Conservation (phyloP, 2,888 invertebrate species). For the Dolichopus griseipennis region DNA sequence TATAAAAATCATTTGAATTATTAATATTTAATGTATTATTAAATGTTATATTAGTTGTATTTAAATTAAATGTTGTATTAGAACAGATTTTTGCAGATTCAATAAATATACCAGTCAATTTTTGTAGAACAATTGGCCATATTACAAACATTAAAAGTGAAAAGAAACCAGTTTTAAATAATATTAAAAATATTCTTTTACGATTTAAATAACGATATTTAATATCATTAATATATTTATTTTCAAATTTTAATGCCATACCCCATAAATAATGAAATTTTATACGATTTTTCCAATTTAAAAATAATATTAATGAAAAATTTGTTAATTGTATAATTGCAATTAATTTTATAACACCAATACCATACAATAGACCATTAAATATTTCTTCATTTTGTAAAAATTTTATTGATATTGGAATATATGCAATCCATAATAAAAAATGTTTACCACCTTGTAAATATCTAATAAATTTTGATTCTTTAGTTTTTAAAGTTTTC, state of each 20-base stretch:
- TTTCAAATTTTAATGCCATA: not conserved
- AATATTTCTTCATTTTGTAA: not conserved
- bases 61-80: not conserved
- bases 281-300: not conserved
- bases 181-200: not conserved
- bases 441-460: not conserved
- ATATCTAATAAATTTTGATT: not conserved
- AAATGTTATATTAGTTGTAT: no score
- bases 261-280: not conserved
- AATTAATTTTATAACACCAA: not conserved
- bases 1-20: not conserved
- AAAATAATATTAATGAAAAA: constrained; percentile 1
- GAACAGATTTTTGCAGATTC: not conserved
- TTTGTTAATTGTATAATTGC: not conserved
- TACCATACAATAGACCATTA: not conserved
- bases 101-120: not conserved
- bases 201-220: not conserved
- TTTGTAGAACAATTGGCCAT: not conserved
- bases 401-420: not conserved
- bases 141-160: not conserved
- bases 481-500: not conserved
- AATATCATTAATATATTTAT: not conserved
- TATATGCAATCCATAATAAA: not conserved
- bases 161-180: not conserved
- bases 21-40: not conserved